A percentile compares a stretch with the other conserved stretches of the same genome.
Conservation (phyloP, 2,113 vertebrate genomes). For the Thymallus thymallus region DNA sequence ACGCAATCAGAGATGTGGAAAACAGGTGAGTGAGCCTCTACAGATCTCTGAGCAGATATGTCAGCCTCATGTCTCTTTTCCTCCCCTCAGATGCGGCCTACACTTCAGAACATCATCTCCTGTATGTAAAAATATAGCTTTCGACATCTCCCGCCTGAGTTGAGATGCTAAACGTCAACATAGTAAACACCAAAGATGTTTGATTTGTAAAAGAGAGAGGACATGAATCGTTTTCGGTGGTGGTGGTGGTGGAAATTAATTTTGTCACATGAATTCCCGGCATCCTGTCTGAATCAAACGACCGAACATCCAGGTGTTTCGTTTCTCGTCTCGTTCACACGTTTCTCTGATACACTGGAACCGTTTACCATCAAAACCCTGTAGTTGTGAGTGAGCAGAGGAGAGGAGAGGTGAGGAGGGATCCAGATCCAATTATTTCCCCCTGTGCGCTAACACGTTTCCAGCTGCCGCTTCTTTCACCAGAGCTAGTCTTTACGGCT, state of each 20-base stretch:
- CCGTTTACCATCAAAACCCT: constrained; percentile 31
- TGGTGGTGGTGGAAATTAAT: constrained; percentile 11
- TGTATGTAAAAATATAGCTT: constrained; percentile 57
- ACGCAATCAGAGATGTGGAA: constrained; percentile 4
- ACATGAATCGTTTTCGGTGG: constrained; percentile 13
- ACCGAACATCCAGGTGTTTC: constrained; percentile 9
- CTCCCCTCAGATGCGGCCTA: constrained; percentile 28
- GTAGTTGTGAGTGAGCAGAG: constrained; percentile 6
- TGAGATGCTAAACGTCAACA: not conserved
- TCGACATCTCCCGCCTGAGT: constrained; percentile 30
- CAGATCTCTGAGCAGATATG: not conserved
- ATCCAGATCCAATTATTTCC: constrained; percentile 9
- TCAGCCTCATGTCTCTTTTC: constrained; percentile 4
- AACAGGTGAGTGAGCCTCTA: not conserved
- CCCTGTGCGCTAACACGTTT: constrained; percentile 12
- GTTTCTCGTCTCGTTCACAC: constrained; percentile 27
- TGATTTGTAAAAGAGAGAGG: constrained; percentile 44
- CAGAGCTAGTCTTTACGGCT: not conserved
- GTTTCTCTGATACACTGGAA: constrained; percentile 28
- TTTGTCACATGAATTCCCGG: constrained; percentile 13
- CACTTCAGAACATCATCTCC: constrained; percentile 47
- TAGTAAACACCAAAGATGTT: constrained; percentile 5
- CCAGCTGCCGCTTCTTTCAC: constrained; percentile 3
- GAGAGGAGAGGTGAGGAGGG: not conserved
- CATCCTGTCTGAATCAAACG: constrained; percentile 46